Evolutionary conservation across 2,113 vertebrate species (phyloP).

Genomic region (Hassar affinis): DNA sequence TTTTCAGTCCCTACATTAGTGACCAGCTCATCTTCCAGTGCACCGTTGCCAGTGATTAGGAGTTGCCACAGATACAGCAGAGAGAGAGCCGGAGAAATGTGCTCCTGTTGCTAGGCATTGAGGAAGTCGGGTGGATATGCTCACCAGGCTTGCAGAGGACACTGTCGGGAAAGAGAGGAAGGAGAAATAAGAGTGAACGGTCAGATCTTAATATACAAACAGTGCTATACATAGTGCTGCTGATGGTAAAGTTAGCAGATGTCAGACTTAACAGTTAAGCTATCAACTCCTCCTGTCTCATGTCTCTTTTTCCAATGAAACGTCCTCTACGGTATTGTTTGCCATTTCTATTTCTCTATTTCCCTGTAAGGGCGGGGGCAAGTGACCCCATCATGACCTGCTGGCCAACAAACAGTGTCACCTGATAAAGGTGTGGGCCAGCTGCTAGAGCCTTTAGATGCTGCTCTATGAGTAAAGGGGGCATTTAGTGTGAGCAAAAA

Average conservation of each 20-base stretch:
- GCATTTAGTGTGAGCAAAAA: conserved; percentile 58
- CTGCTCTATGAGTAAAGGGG: conserved; percentile 61
- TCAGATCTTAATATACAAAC: conserved; percentile 37
- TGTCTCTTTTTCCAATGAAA: conserved; percentile 61
- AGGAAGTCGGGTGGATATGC: conserved; percentile 74
- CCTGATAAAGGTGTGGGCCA: conserved; percentile 87
- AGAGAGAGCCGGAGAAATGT: conserved; percentile 75
- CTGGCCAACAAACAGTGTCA: conserved; percentile 71
- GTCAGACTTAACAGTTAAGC: not conserved
- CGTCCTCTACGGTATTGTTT: conserved; percentile 60
- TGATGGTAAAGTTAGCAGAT: not conserved
- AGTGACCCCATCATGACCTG: conserved; percentile 76
- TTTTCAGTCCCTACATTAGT: conserved; percentile 60
- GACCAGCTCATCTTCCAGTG: conserved; percentile 66
- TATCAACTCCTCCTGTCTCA: conserved; percentile 57
- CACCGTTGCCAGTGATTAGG: conserved; percentile 64
- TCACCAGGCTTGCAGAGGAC: conserved; percentile 99
- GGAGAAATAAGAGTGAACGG: conserved; percentile 32
- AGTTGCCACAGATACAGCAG: conserved; percentile 68
- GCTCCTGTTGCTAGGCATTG: conserved; percentile 77
- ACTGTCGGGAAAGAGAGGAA: conserved; percentile 72
- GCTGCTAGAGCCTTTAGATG: conserved; percentile 81
- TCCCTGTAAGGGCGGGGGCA: conserved; percentile 52
- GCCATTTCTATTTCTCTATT: conserved; percentile 63
- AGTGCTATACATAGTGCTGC: not conserved